A percentile compares a stretch with the other conserved stretches of the same genome.
Evolutionary conservation across 2,113 vertebrate genomes (phyloP).

Genomic region (Chloebia gouldiae): DNA sequence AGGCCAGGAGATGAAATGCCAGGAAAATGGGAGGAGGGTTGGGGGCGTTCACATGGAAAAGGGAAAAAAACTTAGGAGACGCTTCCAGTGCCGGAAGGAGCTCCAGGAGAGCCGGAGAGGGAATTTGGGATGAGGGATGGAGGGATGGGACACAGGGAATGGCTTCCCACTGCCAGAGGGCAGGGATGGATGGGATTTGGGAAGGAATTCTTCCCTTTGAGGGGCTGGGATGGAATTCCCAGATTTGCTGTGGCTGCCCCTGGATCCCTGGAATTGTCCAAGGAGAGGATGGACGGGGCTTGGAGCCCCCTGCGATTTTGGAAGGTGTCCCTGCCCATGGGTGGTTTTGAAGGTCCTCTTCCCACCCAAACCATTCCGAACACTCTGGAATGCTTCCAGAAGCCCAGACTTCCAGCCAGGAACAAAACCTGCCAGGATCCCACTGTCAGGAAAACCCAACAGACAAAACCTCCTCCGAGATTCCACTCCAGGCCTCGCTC

Average conservation of each 20-base stretch:
- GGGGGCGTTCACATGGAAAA: background rate
- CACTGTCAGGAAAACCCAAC: background rate
- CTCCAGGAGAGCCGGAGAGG: background rate
- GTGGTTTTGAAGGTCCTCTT: background rate
- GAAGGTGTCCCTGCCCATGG: background rate
- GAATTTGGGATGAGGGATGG: background rate
- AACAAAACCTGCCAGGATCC: background rate
- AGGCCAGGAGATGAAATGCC: background rate
- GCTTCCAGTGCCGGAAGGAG: rapidly evolving
- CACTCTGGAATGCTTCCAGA: background rate
- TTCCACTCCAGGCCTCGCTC: slow-evolving; percentile 3
- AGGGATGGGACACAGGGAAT: background rate
- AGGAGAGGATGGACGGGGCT: rapidly evolving
- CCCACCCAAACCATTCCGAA: background rate
- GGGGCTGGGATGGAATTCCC: background rate
- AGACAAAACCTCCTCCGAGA: background rate
- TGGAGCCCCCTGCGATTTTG: rapidly evolving
- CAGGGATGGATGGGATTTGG: background rate
- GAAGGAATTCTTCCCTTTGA: background rate
- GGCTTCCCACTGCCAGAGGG: background rate
- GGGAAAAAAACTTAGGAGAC: background rate
- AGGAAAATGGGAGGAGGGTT: background rate
- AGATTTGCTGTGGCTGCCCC: background rate
- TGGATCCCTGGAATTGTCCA: background rate
- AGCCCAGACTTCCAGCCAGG: background rate